Percentiles rank a stretch among this genome's conserved stretches.
Conservation (phyloP, 2,113 vertebrate genomes). For the Lathamus discolor region DNA sequence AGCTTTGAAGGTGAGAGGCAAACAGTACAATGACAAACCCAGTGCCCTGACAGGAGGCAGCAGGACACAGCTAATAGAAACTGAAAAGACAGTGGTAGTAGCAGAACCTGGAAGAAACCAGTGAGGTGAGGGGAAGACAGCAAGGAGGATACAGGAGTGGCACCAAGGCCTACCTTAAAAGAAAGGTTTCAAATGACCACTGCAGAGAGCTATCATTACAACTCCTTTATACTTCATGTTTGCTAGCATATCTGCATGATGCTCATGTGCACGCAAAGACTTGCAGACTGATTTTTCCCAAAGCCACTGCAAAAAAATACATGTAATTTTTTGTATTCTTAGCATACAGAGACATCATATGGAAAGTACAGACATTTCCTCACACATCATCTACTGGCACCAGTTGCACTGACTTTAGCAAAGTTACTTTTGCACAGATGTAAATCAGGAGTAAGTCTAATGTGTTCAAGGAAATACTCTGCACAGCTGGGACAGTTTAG, state of each 20-base stretch:
- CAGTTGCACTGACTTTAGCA: neutral
- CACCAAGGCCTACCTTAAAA: neutral
- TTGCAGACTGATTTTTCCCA: neutral
- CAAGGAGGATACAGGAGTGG: neutral
- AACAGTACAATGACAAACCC: neutral
- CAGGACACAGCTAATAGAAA: neutral
- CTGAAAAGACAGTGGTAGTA: neutral
- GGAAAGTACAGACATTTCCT: neutral
- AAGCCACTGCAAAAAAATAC: neutral
- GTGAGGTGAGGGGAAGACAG: neutral
- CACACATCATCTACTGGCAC: neutral
- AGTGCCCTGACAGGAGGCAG: neutral
- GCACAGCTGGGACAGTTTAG: constrained; percentile 61
- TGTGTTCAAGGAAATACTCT: constrained; percentile 17
- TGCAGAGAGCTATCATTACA: neutral
- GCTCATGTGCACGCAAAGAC: neutral
- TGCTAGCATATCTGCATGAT: neutral
- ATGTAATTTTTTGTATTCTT: neutral
- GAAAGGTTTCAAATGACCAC: neutral
- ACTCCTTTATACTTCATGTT: neutral
- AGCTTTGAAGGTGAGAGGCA: neutral
- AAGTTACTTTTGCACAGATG: constrained; percentile 1
- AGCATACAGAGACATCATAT: neutral
- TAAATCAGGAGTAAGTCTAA: neutral
- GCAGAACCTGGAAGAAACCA: neutral